Evolutionary conservation across 2,888 invertebrate genomes (phyloP).

Genomic region (Meteorus colon): DNA sequence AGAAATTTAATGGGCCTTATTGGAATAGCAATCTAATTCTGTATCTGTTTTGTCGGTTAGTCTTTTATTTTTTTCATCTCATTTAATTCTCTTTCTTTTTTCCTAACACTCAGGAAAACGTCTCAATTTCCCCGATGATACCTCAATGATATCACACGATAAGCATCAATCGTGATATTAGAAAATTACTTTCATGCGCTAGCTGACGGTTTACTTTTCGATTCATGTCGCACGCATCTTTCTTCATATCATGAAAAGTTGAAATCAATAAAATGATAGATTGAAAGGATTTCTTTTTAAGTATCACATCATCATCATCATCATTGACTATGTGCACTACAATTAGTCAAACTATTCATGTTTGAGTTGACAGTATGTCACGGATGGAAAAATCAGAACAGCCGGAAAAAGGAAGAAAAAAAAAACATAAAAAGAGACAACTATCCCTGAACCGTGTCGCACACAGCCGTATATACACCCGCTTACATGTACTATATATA

Average conservation of each 20-base stretch:
- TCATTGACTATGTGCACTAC: not conserved
- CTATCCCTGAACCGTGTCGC: conserved; percentile 45
- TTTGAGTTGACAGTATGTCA: conserved; percentile 15
- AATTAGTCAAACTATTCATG: not conserved
- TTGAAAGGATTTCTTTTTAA: not conserved
- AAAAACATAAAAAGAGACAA: conserved; percentile 18
- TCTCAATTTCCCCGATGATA: not conserved
- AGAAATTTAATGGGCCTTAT: conserved; percentile 65
- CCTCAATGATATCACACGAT: not conserved
- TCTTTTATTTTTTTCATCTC: conserved; percentile 13
- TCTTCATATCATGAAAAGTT: not conserved
- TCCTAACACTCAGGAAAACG: not conserved
- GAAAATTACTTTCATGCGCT: not conserved
- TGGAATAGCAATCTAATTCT: conserved; percentile 21
- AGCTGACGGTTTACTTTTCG: not conserved
- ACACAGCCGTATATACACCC: conserved; percentile 48
- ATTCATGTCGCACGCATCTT: not conserved
- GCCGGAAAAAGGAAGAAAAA: conserved; percentile 24
- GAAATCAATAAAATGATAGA: not conserved
- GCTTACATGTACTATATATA: conserved; percentile 53
- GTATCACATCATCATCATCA: not conserved
- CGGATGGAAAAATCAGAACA: conserved; percentile 29
- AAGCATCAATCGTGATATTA: conserved; percentile 14
- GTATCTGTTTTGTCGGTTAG: conserved; percentile 17
- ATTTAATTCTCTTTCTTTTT: conserved; percentile 10